Evolutionary conservation across 1,140 invertebrate genomes (phyloP), one percentile per base, ranked within the genome.

Genomic region (Drosophila tropicalis): DNA sequence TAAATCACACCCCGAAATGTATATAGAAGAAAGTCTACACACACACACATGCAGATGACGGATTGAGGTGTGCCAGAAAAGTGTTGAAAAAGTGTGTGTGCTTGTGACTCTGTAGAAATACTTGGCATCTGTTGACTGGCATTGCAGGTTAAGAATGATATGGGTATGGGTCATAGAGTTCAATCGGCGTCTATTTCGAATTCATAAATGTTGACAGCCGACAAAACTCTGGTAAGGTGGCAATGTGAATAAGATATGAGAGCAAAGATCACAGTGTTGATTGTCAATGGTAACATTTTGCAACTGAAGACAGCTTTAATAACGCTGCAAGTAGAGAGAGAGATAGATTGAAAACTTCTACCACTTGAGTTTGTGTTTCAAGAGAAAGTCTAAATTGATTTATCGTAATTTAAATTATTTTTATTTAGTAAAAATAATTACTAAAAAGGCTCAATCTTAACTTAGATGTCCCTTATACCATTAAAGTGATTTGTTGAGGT

Each of bases 181-280:
- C 32, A 34, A 58, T 25, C 32, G 55, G 55, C 36, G 29, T 57
- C 55, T 57, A 57, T 57, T 57, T 57, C 55, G 9, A 19, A 36
- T 51, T 51, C 9, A 9, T 13, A 36, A 12, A 15, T 57, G 55
- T 19, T 58, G 56, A 58, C 56, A 58, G 34, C 25, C 55, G 25
- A 7, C 25, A 36, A 34, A 34, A 34, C n/a, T 15, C 22, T 57
- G n/a, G 2, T 17, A 13, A 57, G 32, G 17, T 36, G 32, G 34
- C 7, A 15, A 19, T 17, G 15, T 58, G 32, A 58, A 25, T 25
- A n/a, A n/a, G 4, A 36, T 19, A 58, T 1, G 10, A 36, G 15
- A 17, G 5, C 3, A 58, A 58, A 58, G 32, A 51, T 51, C 44
- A 51, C 9, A 51, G 10, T 12, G 17, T 10, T 22, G 44, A 51